Evolutionary conservation across 2,113 vertebrate species (phyloP).

Genomic region (Ctenodactylus gundi): DNA sequence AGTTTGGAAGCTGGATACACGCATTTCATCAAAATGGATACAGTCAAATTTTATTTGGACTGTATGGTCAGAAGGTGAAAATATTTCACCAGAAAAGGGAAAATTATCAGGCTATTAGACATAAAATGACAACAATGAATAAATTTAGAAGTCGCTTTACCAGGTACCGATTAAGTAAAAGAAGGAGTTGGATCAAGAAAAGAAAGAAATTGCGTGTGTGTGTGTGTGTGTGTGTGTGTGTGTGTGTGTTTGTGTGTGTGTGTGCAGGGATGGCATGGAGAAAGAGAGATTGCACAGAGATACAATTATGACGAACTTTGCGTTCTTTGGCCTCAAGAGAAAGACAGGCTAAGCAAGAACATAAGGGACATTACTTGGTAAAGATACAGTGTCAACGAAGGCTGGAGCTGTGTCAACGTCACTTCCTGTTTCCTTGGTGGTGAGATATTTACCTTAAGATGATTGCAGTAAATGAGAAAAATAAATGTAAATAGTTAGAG

Average conservation of each 20-base stretch:
- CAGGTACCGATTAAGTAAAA: not conserved
- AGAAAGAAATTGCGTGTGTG: no score
- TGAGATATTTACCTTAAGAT: not conserved
- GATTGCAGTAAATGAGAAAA: not conserved
- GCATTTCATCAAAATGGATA: not conserved
- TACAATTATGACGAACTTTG: not conserved
- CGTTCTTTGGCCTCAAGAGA: not conserved
- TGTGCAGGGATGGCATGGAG: no score
- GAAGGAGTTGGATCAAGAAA: not conserved
- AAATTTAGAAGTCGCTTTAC: not conserved
- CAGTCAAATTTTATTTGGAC: not conserved
- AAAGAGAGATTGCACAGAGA: not conserved
- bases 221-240: no score
- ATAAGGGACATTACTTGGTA: not conserved
- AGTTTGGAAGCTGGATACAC: not conserved
- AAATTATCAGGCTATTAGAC: not conserved
- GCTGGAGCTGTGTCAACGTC: not conserved
- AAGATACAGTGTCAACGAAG: not conserved
- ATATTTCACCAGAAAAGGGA: not conserved
- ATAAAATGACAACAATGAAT: not conserved
- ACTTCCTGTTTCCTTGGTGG: not conserved
- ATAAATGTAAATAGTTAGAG: not conserved
- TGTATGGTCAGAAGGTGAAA: not conserved
- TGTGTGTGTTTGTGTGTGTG: no score
- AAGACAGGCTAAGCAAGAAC: not conserved